A percentile compares a stretch with the other conserved stretches of the same genome.
Conservation (phyloP, 64 coral and sea anemone genomes). For the Pocillopora verrucosa region DNA sequence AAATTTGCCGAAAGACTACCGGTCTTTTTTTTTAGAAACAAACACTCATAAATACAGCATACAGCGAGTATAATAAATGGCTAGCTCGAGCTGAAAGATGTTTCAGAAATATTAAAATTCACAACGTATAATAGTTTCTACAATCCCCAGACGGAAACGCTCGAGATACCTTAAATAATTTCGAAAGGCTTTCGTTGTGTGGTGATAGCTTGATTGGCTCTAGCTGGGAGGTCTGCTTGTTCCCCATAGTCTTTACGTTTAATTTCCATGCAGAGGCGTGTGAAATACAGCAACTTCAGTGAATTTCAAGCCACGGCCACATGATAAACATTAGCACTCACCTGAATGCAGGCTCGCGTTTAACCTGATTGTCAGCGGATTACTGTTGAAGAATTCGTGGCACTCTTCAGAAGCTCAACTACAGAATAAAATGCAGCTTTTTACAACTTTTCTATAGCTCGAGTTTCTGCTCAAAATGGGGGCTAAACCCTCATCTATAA, state of each 20-base stretch:
- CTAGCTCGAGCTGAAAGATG: too few species aligned
- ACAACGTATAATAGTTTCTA: too few species aligned
- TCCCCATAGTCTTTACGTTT: constrained; percentile 34
- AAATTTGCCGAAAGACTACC: too few species aligned
- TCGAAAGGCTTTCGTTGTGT: constrained; percentile 49
- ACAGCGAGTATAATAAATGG: too few species aligned
- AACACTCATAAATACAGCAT: too few species aligned
- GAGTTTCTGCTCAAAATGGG: constrained; percentile 68
- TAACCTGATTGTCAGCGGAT: constrained; percentile 28
- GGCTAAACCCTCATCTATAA: constrained; percentile 96
- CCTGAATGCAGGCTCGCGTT: neutral
- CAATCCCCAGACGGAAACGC: too few species aligned
- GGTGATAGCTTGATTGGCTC: constrained; percentile 26
- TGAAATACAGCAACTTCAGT: neutral
- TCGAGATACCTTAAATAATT: constrained; percentile 47
- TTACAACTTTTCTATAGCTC: neutral
- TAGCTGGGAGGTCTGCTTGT: constrained; percentile 47
- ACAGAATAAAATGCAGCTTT: constrained; percentile 7
- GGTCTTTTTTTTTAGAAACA: too few species aligned
- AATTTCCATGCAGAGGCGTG: neutral
- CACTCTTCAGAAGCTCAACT: constrained; percentile 17
- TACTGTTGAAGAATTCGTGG: constrained; percentile 69
- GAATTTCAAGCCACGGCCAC: neutral
- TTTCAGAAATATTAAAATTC: too few species aligned
- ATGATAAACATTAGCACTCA: neutral